Conservation (phyloP, 1,140 invertebrate genomes). For the Diachasma alloeum region DNA sequence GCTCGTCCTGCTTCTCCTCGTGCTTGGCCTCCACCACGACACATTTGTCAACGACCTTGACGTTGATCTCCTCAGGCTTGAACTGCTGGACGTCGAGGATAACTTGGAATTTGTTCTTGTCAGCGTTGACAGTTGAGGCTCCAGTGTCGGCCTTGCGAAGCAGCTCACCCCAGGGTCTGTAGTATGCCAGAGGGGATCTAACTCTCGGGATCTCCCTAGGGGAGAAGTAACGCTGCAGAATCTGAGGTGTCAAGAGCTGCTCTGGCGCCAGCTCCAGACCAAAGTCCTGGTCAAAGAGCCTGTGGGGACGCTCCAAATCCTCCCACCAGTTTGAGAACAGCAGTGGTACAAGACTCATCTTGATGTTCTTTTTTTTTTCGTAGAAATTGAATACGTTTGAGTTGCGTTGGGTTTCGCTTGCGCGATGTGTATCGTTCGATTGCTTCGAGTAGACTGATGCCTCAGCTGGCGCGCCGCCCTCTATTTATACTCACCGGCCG, state of each 20-base stretch:
- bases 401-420: neutral
- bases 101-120: conserved; percentile 72
- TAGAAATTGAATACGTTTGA: neutral
- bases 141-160: conserved; percentile 18
- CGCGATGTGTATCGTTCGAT: neutral
- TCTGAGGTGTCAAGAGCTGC: conserved; percentile 31
- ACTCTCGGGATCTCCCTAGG: neutral
- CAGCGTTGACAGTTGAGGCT: conserved; percentile 61
- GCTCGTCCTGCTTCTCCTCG: conserved; percentile 77
- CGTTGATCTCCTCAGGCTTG: conserved; percentile 80
- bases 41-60: conserved; percentile 73
- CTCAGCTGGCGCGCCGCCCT: neutral
- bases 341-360: conserved; percentile 56
- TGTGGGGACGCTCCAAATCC: conserved; percentile 45
- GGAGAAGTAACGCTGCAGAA: conserved; percentile 19
- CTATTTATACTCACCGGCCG: conserved; percentile 12
- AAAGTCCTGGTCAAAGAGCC: conserved; percentile 52
- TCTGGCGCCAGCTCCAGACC: conserved; percentile 41
- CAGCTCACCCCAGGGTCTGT: conserved; percentile 38
- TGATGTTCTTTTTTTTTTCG: neutral
- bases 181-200: conserved; percentile 37
- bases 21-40: conserved; percentile 78
- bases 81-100: conserved; percentile 86
- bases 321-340: conserved; percentile 62
- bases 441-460: conserved; percentile 6